Conservation (phyloP, 35 echinoderm and acorn worm species). For the Anneissia japonica region DNA sequence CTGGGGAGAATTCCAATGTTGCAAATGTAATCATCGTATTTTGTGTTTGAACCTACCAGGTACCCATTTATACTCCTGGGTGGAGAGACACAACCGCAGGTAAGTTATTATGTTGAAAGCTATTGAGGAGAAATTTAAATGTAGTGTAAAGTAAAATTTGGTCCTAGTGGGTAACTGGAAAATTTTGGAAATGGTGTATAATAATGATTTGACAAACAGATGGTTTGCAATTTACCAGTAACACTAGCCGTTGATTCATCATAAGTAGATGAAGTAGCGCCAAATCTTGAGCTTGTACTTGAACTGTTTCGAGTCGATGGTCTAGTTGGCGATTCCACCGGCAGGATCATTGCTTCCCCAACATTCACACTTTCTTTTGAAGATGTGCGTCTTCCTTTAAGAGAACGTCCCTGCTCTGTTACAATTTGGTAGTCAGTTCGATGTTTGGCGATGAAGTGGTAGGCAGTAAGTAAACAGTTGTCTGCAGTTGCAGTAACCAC, state of each 20-base stretch:
- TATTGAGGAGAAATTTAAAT: too few relatives aligned
- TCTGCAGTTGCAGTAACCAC: constrained; percentile 93
- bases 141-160: too few relatives aligned
- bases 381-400: constrained; percentile 49
- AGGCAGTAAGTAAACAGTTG: constrained; percentile 85
- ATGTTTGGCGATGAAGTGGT: constrained; percentile 91
- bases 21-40: too few relatives aligned
- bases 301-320: constrained; percentile 61
- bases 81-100: too few relatives aligned
- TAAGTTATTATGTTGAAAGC: too few relatives aligned
- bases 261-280: constrained; percentile 75
- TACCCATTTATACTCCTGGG: too few relatives aligned
- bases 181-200: too few relatives aligned
- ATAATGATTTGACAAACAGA: too few relatives aligned
- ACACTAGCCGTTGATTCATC: constrained; percentile 82
- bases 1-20: not conserved
- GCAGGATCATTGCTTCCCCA: constrained; percentile 84
- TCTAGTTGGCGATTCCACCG: constrained; percentile 70
- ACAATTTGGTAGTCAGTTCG: constrained; percentile 96
- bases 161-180: too few relatives aligned
- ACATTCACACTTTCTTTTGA: constrained; percentile 61
- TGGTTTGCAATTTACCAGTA: too few relatives aligned
- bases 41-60: too few relatives aligned
- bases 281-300: constrained; percentile 85
- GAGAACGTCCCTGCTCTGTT: constrained; percentile 73